Base-by-base conservation (phyloP, 2,888 invertebrate genomes). In the Drosophila algonquin region DNA sequence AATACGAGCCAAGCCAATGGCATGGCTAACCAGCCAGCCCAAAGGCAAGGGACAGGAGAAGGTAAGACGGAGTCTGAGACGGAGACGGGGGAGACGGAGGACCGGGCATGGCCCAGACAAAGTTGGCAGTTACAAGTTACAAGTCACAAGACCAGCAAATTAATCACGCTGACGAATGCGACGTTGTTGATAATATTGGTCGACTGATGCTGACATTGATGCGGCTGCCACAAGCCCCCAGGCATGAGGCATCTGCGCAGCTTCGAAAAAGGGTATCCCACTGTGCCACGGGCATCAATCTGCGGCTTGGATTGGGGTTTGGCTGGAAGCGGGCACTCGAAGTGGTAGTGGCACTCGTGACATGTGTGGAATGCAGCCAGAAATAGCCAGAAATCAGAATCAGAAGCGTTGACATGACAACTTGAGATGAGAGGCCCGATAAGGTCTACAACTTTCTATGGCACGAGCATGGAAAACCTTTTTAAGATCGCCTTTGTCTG, bases 391-490 rank as follows among this genome's bases (percentile, higher is more conserved):
- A 71, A 70, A 78, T 72, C 61, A 79, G 89, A 86, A 87, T 87
- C 87, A 90, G 89, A 90, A 90, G 90, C 91, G 90, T 90, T 90
- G 90, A 90, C 90, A 90, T 89, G 90, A 89, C 90, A 90, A 91
- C 89, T 88, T 79, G 79, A 87, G 89, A 91, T 90, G 79, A 80
- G 77, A 81, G 83, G 58, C 54, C 57, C 83, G 82, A 88, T 82
- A 84, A 70, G 58, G 68, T 55, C 51, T 51, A 70, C 77, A 80
- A 68, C 86, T 87, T 89, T 89, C 89, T 77, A 76, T 81, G 87
- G 88, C 88, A 85, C 82, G 82, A 82, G 86, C 87, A 84, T 87
- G 84, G 80, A 73, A 81, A 87, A 74, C 83, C 83, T 83, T 81
- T 83, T 89, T 83, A 81, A 73, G 21, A 65, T 65, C 80, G 83